Evolutionary conservation across 1,140 invertebrate genomes (phyloP).

Genomic region (Leptinotarsa lineolata): DNA sequence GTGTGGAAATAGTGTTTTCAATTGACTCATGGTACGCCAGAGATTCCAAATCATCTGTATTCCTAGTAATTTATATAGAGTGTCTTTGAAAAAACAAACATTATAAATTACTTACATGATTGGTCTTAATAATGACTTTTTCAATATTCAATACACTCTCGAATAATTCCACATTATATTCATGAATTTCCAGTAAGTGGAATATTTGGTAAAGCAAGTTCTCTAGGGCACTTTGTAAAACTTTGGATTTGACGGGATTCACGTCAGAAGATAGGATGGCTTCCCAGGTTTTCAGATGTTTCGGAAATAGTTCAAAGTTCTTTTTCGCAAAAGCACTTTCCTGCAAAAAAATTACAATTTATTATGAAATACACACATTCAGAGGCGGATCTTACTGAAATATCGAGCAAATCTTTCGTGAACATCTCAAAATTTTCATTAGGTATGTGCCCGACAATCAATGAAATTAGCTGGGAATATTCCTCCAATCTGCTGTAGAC

Average conservation of each 20-base stretch:
- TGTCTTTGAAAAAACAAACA: too few species aligned
- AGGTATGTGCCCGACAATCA: constrained; percentile 43
- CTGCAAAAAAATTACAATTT: constrained; percentile 30
- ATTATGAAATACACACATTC: neutral
- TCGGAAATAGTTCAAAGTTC: constrained; percentile 29
- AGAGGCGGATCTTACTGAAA: constrained; percentile 35
- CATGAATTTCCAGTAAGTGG: constrained; percentile 18
- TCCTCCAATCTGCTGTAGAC: constrained; percentile 33
- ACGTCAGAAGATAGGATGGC: constrained; percentile 39
- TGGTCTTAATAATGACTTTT: constrained; percentile 38
- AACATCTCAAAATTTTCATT: constrained; percentile 45
- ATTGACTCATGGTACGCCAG: too few species aligned
- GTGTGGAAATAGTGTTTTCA: too few species aligned
- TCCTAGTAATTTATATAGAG: too few species aligned
- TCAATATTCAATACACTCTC: constrained; percentile 39
- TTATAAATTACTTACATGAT: constrained; percentile 42
- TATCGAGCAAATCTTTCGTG: constrained; percentile 38
- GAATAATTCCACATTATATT: constrained; percentile 31
- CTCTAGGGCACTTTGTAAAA: constrained; percentile 41
- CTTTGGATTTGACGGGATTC: constrained; percentile 44
- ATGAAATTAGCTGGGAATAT: constrained; percentile 41
- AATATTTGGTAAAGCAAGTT: constrained; percentile 37
- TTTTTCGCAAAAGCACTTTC: constrained; percentile 23
- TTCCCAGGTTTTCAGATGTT: constrained; percentile 41
- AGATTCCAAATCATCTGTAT: too few species aligned